Evolutionary conservation across 2,797 vertebrate species (phyloP), one percentile per base, ranked within the genome.

Genomic region (Macrochelys suwanniensis): DNA sequence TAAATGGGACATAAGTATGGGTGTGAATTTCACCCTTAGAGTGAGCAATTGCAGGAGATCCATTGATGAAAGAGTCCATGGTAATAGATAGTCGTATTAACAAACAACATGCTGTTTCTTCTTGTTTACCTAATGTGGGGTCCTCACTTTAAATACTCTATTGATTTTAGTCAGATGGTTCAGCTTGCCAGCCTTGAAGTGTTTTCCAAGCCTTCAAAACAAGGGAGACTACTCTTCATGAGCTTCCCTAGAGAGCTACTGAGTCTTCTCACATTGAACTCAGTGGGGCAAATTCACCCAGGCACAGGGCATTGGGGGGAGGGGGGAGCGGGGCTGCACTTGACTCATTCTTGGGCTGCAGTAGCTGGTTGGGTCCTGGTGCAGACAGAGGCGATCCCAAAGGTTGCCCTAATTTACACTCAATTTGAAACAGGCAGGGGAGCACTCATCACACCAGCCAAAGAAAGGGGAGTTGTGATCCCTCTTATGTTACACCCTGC

Each of bases 381-480:
- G 23, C 33, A 37, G 21, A 2, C 78, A 83, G 78, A 85, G 76
- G 37, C 11, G 77, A 57, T 47, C 17, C 49, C 25, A 47, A 74
- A 85, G 15, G 8, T 47, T 89, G 17, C 89, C 2, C 13, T 65
- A 26, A 31, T 74, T 96, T 84, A 54, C n/a, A 19, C 17, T 47
- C 45, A 21, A 7, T 59, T 28, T 77, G 88, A 65, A 51, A 89
- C 25, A 77, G 25, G 45, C 26, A 28, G 45, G 45, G 45, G 26
- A 47, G 2, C 25, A 28, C 25, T 47, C 9, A 17, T 56, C 0
- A 0, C 6, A 3, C 71, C 56, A 93, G 5, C 17, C 0, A 53
- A 56, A 88, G 76, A 94, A 37, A 87, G 21, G 59, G 51, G 71
- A 2, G 5, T 0, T 16, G 31, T 76, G 53, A 49, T 68, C 7